Evolutionary conservation across 2,888 invertebrate species (phyloP).

Genomic region (Pammene fasciana): DNA sequence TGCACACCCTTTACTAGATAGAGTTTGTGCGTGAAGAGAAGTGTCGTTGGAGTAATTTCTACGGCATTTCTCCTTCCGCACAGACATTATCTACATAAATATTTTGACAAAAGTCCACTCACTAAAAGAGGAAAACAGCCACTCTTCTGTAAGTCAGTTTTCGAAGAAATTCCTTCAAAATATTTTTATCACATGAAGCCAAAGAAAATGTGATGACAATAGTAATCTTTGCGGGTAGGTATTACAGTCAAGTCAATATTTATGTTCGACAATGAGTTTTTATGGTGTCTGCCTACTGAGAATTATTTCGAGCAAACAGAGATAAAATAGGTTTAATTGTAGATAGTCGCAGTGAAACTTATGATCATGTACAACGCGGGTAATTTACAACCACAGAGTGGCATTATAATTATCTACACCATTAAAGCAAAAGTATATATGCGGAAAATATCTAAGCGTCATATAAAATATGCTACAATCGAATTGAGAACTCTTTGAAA

Average conservation of each 20-base stretch:
- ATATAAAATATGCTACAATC: too few relatives aligned
- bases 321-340: conserved; percentile 38
- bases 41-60: too few relatives aligned
- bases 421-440: neutral
- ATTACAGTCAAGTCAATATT: conserved; percentile 35
- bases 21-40: too few relatives aligned
- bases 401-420: conserved; percentile 5
- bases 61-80: too few relatives aligned
- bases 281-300: conserved; percentile 36
- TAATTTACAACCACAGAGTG: conserved; percentile 1
- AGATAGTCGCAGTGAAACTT: conserved; percentile 11
- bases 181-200: neutral
- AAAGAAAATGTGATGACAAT: conserved; percentile 3
- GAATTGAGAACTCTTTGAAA: too few relatives aligned
- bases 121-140: too few relatives aligned
- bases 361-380: conserved; percentile 12
- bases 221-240: conserved; percentile 10
- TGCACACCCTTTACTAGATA: too few relatives aligned
- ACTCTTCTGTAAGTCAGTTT: too few relatives aligned
- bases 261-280: conserved; percentile 40
- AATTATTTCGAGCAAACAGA: conserved; percentile 37
- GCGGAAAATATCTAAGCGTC: neutral
- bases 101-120: too few relatives aligned
- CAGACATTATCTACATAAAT: too few relatives aligned
- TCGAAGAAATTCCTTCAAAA: too few relatives aligned